These are phyloP conservation scores for Hyaena hyaena DNA, from an alignment of 2,113 vertebrate genomes.

Conservation along the genomic window DNA sequence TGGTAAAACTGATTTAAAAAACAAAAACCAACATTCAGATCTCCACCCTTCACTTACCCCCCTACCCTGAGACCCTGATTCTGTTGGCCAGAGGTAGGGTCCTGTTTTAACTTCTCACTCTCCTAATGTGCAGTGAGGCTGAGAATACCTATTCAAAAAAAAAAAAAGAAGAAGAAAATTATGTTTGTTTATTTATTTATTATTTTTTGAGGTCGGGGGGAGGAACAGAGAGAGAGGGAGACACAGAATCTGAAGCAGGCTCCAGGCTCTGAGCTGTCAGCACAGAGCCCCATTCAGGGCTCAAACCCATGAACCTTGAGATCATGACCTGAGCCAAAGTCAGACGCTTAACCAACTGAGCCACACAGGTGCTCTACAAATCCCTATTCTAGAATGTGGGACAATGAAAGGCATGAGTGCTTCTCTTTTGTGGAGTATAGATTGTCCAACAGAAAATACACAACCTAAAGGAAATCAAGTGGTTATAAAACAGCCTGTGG, in stretches of 20 bases:
- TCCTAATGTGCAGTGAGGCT: neutral
- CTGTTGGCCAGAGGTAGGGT: neutral
- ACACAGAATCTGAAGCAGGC: too few relatives aligned
- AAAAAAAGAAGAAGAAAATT: too few relatives aligned
- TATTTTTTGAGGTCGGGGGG: too few relatives aligned
- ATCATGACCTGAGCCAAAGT: too few relatives aligned
- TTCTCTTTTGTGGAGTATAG: neutral
- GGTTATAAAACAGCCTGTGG: neutral
- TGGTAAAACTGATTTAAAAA: neutral
- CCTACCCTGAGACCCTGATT: neutral
- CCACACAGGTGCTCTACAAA: neutral
- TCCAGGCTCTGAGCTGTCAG: too few relatives aligned
- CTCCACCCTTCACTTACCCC: neutral
- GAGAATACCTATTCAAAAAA: neutral
- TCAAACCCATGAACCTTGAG: too few relatives aligned
- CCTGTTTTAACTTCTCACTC: neutral
- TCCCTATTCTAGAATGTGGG: neutral
- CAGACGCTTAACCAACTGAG: too few relatives aligned
- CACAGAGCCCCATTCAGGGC: too few relatives aligned
- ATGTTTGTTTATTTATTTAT: too few relatives aligned
- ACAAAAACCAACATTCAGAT: neutral
- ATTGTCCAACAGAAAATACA: neutral
- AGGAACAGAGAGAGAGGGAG: too few relatives aligned
- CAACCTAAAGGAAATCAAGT: slow-evolving; percentile 30
- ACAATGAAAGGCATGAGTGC: neutral